These are phyloP conservation scores for Tylochromis polylepis DNA, from an alignment of 2,113 vertebrate species.

Conservation along the genomic window DNA sequence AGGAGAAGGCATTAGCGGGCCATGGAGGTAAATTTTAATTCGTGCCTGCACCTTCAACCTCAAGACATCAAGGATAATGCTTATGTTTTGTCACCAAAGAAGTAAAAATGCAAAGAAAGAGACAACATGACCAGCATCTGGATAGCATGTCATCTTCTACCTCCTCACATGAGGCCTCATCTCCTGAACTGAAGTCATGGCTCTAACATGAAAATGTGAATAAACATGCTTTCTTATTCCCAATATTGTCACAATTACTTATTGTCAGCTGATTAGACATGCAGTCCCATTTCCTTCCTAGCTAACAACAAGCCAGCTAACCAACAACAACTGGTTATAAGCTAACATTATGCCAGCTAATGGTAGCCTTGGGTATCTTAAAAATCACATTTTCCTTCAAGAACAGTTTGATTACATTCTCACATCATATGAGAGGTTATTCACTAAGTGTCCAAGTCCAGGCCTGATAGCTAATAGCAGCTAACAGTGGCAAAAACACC, in stretches of 20 bases:
- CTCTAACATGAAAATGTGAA: background rate
- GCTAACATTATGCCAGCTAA: background rate
- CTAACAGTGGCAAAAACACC: background rate
- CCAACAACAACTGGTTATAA: background rate
- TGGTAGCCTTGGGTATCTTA: background rate
- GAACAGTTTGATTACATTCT: background rate
- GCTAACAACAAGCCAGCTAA: background rate
- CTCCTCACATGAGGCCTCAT: background rate
- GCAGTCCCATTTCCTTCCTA: background rate
- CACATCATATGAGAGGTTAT: background rate
- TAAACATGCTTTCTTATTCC: background rate
- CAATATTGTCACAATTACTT: background rate
- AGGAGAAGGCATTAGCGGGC: rapidly evolving
- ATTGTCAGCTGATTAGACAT: background rate
- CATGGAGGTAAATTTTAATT: background rate
- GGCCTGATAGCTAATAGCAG: background rate
- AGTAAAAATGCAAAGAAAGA: background rate
- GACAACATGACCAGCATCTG: background rate
- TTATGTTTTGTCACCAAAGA: background rate
- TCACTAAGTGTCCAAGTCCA: background rate
- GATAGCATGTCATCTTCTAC: background rate
- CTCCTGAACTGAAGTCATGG: background rate
- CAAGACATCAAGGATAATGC: background rate
- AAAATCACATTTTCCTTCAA: background rate
- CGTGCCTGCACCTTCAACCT: background rate